Percentiles rank a stretch among this genome's conserved stretches.
Evolutionary conservation across 1,140 invertebrate species (phyloP).

Genomic region (Orussus abietinus): DNA sequence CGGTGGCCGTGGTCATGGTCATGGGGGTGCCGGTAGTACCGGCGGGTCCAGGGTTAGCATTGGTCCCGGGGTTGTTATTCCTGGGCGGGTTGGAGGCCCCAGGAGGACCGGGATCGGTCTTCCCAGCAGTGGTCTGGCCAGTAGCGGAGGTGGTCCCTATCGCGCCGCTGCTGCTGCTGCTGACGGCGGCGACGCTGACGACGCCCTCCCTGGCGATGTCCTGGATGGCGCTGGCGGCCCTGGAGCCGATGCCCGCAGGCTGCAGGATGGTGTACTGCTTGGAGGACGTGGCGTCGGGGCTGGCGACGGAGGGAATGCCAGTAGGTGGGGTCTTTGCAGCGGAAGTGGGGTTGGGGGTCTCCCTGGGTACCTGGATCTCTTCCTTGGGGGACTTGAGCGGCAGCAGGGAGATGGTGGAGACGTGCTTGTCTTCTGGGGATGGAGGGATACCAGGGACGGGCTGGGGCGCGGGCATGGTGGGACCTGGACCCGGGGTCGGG

Average conservation of each 20-base stretch:
- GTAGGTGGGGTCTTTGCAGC: constrained; percentile 20
- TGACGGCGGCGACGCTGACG: constrained; percentile 63
- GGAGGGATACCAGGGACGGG: constrained; percentile 38
- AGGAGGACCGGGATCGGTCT: too few species aligned
- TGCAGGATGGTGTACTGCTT: constrained; percentile 82
- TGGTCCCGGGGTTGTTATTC: constrained; percentile 15
- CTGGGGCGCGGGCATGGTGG: constrained; percentile 41
- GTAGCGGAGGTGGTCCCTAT: too few species aligned
- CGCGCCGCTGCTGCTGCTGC: constrained; percentile 41
- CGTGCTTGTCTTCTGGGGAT: constrained; percentile 46
- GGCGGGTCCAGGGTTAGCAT: constrained; percentile 1
- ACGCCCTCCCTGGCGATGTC: constrained; percentile 67
- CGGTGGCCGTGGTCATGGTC: constrained; percentile 27
- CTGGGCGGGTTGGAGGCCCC: too few species aligned
- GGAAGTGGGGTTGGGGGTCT: constrained; percentile 10
- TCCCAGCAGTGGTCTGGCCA: too few species aligned
- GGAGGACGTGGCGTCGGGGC: constrained; percentile 53
- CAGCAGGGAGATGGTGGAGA: constrained; percentile 42
- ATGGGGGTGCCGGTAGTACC: constrained; percentile 30
- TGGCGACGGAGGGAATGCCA: constrained; percentile 43
- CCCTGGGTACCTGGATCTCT: constrained; percentile 33
- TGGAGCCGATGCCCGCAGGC: constrained; percentile 70
- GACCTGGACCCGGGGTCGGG: constrained; percentile 42
- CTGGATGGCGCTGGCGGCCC: constrained; percentile 73
- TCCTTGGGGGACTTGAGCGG: constrained; percentile 53